Percentiles rank a stretch among this genome's conserved stretches.
Conservation (phyloP, 2,113 vertebrate genomes). For the Trinectes maculatus region DNA sequence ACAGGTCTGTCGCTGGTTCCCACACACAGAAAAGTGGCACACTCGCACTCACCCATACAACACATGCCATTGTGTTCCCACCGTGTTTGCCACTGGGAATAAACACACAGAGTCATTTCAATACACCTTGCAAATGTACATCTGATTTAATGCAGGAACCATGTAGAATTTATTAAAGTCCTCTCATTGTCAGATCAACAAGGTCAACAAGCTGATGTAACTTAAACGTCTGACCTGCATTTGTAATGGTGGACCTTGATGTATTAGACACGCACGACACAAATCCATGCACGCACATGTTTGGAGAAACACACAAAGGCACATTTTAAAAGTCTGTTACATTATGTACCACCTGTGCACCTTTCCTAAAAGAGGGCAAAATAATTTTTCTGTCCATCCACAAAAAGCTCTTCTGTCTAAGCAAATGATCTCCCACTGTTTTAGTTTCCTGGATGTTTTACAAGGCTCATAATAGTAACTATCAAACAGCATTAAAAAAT, state of each 20-base stretch:
- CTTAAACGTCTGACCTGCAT: slow-evolving; percentile 18
- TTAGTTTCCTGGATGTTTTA: too few species aligned
- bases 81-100: not conserved
- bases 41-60: slow-evolving; percentile 28
- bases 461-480: too few species aligned
- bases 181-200: slow-evolving; percentile 28
- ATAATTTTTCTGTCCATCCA: too few species aligned
- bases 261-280: not conserved
- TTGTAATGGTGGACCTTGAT: slow-evolving; percentile 4
- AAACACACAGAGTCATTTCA: slow-evolving; percentile 29
- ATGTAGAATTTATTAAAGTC: slow-evolving; percentile 48
- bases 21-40: slow-evolving; percentile 17
- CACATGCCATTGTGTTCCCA: slow-evolving; percentile 25
- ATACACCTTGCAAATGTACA: slow-evolving; percentile 37
- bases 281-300: not conserved
- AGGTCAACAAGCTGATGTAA: slow-evolving; percentile 30
- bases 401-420: too few species aligned
- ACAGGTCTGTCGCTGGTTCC: slow-evolving; percentile 18
- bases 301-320: not conserved
- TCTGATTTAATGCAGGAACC: slow-evolving; percentile 37
- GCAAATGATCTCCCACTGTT: too few species aligned
- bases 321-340: slow-evolving; percentile 3
- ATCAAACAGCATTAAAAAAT: too few species aligned
- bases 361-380: too few species aligned
- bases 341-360: slow-evolving; percentile 17